These are phyloP conservation scores for Drosophila obscura DNA, from an alignment of 1,140 invertebrate species.

Conservation along the genomic window DNA sequence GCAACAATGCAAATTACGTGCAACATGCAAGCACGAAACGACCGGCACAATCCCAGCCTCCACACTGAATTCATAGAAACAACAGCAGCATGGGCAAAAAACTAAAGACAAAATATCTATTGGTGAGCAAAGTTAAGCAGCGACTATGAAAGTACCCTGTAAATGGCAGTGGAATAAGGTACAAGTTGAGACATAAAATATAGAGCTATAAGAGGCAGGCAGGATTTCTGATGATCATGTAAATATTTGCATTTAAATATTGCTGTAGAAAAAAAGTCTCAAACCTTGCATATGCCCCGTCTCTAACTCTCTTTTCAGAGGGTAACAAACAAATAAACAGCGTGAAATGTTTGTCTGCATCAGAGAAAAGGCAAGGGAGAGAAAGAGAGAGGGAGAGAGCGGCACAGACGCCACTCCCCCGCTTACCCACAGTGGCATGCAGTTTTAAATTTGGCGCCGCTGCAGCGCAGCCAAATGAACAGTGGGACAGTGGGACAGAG, in stretches of 20 bases:
- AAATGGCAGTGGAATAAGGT: too few species aligned
- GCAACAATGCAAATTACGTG: conserved; percentile 81
- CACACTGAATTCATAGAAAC: conserved; percentile 4
- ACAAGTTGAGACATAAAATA: too few species aligned
- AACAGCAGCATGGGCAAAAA: conserved; percentile 8
- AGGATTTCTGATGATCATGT: too few species aligned
- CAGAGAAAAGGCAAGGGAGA: conserved; percentile 14
- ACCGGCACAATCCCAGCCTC: conserved; percentile 3
- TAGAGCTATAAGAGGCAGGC: neutral
- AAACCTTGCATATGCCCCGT: neutral
- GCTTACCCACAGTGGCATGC: conserved; percentile 43
- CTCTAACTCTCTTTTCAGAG: neutral
- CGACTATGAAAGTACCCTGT: too few species aligned
- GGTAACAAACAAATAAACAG: conserved; percentile 64
- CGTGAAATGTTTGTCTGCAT: conserved; percentile 35
- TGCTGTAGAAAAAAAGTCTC: too few species aligned
- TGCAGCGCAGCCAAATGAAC: conserved; percentile 20
- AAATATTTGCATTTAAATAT: too few species aligned
- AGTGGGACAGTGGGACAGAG: conserved; percentile 5
- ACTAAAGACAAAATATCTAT: conserved; percentile 26
- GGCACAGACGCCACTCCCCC: conserved; percentile 11
- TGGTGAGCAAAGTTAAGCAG: neutral
- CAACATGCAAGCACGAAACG: conserved; percentile 53
- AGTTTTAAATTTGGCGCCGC: conserved; percentile 69
- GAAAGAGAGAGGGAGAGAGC: neutral